Conservation (phyloP, 2,113 vertebrate genomes). For the Motacilla alba region DNA sequence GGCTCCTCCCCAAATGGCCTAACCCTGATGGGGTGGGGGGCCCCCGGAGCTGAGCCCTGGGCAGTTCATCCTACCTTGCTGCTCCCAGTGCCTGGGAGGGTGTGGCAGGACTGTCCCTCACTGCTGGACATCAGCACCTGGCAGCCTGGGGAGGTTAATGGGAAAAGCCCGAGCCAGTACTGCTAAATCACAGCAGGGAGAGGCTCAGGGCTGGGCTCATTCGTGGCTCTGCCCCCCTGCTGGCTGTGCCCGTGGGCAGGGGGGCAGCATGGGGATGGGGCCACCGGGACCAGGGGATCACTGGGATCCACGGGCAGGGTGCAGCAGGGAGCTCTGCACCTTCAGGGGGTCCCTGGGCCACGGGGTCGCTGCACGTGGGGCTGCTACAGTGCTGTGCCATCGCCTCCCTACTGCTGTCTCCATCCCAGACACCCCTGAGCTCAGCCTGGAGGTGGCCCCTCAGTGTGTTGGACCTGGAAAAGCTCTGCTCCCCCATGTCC, state of each 20-base stretch:
- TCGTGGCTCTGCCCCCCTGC: not conserved
- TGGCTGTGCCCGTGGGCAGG: not conserved
- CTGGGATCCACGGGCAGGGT: accelerated
- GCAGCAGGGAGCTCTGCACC: not conserved
- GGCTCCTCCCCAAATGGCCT: not conserved
- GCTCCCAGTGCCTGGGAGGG: not conserved
- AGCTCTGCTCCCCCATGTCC: not conserved
- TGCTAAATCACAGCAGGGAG: not conserved
- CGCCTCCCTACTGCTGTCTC: accelerated
- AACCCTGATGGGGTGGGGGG: no score
- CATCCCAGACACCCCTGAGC: not conserved
- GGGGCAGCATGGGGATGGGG: not conserved
- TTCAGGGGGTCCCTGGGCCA: not conserved
- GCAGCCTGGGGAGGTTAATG: not conserved
- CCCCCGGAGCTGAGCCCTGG: not conserved
- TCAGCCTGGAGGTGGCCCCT: not conserved
- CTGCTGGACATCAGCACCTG: not conserved
- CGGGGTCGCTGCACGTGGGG: accelerated
- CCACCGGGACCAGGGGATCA: not conserved
- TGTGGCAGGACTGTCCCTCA: not conserved
- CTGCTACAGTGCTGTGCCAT: not conserved
- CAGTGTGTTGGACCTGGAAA: not conserved
- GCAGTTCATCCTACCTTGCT: not conserved
- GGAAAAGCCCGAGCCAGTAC: not conserved
- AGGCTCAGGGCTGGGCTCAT: not conserved